phyloP scores from a whole-genome alignment of 2,888 invertebrate genomes.

The Melikaiella ostensackeni region DNA sequence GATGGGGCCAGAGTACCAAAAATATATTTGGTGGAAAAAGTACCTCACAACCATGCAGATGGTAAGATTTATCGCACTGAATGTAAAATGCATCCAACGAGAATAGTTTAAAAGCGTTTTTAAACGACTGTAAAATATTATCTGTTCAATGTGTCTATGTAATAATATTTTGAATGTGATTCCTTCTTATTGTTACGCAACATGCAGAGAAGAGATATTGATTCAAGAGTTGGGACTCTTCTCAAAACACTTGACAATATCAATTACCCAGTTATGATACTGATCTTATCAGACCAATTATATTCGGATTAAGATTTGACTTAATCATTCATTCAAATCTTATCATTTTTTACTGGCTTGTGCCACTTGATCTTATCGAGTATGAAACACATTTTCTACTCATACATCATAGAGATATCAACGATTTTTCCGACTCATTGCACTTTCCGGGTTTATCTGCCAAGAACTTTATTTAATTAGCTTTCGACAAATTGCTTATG shows the following conservation, averaged over 20 bases:
- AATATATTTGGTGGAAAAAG: conserved; percentile 98
- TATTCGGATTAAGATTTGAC: background rate
- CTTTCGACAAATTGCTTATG: background rate
- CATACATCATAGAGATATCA: background rate
- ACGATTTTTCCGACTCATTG: background rate
- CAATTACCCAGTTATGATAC: background rate
- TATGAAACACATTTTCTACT: background rate
- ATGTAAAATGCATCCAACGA: background rate
- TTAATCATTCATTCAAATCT: background rate
- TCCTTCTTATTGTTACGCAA: background rate
- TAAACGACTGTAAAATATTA: background rate
- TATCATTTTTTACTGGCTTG: background rate
- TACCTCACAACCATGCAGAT: conserved; percentile 97
- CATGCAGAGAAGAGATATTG: background rate
- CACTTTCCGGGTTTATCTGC: background rate
- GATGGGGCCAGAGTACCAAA: conserved; percentile 94
- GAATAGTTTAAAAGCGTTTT: background rate
- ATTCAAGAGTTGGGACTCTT: background rate
- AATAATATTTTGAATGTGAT: background rate
- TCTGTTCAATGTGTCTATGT: too few species aligned
- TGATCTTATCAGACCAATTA: conserved; percentile 22
- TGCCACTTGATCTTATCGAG: background rate
- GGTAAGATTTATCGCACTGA: conserved; percentile 79
- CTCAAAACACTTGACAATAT: background rate
- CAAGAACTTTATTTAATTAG: background rate